phyloP scores from a whole-genome alignment of 2,797 vertebrate species.

The Chromobotia macracanthus region DNA sequence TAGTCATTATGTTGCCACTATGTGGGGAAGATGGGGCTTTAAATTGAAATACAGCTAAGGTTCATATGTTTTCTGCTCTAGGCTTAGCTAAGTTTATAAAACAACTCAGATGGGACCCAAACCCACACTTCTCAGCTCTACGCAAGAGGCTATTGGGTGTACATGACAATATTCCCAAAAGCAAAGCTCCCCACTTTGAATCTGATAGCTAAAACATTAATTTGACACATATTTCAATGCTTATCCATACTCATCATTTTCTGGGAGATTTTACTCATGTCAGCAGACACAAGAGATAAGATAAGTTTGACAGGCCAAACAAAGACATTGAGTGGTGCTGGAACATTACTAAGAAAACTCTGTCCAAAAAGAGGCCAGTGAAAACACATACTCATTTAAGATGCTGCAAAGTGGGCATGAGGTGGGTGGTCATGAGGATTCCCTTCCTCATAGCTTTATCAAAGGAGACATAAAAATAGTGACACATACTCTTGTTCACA shows the following conservation, averaged over 20 bases:
- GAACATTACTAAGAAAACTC: slow-evolving; percentile 37
- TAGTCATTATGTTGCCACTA: slow-evolving; percentile 17
- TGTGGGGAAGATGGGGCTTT: slow-evolving; percentile 35
- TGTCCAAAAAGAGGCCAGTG: slow-evolving; percentile 52
- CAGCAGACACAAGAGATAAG: slow-evolving; percentile 75
- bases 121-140: slow-evolving; percentile 25
- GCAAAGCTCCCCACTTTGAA: slow-evolving; percentile 27
- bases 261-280: slow-evolving; percentile 69
- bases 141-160: slow-evolving; percentile 21
- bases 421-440: slow-evolving; percentile 24
- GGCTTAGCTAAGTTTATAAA: slow-evolving; percentile 29
- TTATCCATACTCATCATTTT: slow-evolving; percentile 68
- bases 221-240: slow-evolving; percentile 61
- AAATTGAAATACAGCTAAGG: slow-evolving; percentile 27
- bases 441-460: not conserved
- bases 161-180: slow-evolving; percentile 24
- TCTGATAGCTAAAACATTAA: slow-evolving; percentile 63
- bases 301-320: slow-evolving; percentile 72
- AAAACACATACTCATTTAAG: slow-evolving; percentile 45
- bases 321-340: slow-evolving; percentile 61
- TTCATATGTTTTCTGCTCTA: slow-evolving; percentile 19
- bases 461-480: slow-evolving; percentile 7
- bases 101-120: slow-evolving; percentile 36
- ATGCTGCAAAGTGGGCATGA: slow-evolving; percentile 13
- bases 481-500: slow-evolving; percentile 45